phyloP scores from a whole-genome alignment of 2,797 vertebrate species.

The Ficedula albicollis region DNA sequence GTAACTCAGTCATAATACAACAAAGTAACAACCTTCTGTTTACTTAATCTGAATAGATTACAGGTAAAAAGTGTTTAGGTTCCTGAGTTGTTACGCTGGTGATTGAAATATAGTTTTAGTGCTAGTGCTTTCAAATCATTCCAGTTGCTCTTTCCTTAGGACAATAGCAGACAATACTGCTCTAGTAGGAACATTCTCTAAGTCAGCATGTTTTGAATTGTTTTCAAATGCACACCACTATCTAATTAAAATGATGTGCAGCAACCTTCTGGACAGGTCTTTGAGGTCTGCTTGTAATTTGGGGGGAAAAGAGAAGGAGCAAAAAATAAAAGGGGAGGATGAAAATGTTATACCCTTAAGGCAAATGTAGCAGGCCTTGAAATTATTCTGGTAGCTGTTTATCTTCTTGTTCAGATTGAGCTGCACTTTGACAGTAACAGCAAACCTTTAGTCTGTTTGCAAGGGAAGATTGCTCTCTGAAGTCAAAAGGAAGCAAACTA shows the following conservation, averaged over 20 bases:
- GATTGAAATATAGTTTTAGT: neutral
- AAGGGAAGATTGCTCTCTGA: neutral
- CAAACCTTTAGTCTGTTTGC: neutral
- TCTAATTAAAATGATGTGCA: neutral
- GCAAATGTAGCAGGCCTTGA: neutral
- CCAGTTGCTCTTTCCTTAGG: neutral
- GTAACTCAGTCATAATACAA: neutral
- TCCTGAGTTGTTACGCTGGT: neutral
- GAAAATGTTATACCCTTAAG: neutral
- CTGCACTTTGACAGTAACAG: neutral
- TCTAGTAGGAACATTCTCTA: neutral
- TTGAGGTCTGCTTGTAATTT: neutral
- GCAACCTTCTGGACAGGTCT: neutral
- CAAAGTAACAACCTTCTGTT: neutral
- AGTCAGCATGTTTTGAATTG: neutral
- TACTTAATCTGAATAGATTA: neutral
- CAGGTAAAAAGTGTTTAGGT: neutral
- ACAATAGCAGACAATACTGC: neutral
- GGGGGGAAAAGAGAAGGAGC: neutral
- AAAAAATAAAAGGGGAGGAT: neutral
- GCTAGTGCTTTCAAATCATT: neutral
- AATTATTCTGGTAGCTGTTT: neutral
- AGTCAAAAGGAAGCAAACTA: neutral
- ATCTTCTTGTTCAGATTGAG: neutral
- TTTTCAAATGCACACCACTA: neutral